Evolutionary conservation across 2,888 invertebrate species (phyloP), one percentile per base, ranked within the genome.

Genomic region (Hesperia comma): DNA sequence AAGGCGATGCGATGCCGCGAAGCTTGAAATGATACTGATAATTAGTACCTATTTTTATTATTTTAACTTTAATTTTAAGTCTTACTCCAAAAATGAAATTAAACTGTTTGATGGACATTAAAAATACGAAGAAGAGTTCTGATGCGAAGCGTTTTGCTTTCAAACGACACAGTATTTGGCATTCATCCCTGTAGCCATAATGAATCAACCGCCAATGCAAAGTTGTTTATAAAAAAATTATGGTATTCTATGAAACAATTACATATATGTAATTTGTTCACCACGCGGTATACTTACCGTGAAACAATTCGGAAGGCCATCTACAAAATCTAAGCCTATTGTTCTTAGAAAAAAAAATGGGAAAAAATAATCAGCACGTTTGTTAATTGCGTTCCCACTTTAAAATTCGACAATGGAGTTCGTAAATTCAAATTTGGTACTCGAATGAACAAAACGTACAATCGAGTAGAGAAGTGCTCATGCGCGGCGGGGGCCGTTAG

Each of bases 381-480:
- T 57, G 61, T 69, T 71, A 71, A 73, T 73, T 70, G 68, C 70
- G 67, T 68, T 63, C 70, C 72, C 72, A 70, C 68, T 63, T 71
- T 69, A 66, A 63, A 68, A 62, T 70, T 61, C 32, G 63, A 69
- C 70, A 72, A 73, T 71, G 62, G 69, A 68, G 64, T 74, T 70
- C 69, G 61, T 69, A 82, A 82, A 81, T 80, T 81, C 77, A 78
- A 85, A 86, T 84, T 85, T 77, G 68, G 71, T 67, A 72, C 74
- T 76, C 71, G 79, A 81, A 77, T 77, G 80, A 86, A 87, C 60
- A 84, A 77, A 79, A 75, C 75, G 84, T 82, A 88, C 86, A 88
- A 86, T 85, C 79, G 85, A 84, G 75, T 80, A 78, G 79, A 78
- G 63, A 55, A 71, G 73, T 70, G 71, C 70, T 64, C 70, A 58